Base-by-base conservation (phyloP, 2,797 vertebrate species). In the Cuculus canorus region DNA sequence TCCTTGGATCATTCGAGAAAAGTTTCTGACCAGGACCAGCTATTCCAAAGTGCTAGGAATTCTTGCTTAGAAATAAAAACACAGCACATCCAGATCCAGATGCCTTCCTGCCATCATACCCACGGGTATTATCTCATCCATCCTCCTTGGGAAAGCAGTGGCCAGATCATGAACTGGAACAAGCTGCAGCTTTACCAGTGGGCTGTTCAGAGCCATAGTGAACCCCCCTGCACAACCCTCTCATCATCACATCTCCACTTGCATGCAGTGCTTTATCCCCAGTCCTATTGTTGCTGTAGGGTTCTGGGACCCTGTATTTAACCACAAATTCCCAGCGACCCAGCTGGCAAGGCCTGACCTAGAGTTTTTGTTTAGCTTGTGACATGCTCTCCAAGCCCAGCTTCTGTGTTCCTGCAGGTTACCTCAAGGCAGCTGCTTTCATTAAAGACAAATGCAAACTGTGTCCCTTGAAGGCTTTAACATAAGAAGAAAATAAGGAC, bases 361-460 rank as follows among this genome's bases (percentile, higher is more conserved):
- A 59, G 21, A 43, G 70, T 33, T 84, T 77, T 80, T 56, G 2
- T 64, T 65, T 59, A 50, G 35, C 10, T 68, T 24, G 24, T 56
- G 71, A 71, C 41, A 25, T 65, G 53, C 10, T 68, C 64, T 80
- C 53, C 41, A 77, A 86, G 63, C 24, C 45, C 83, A 73, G 30
- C 14, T 81, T 47, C 84, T 66, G 43, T n/a, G 23, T 50, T 79
- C 72, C 59, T 79, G 45, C 75, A 48, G 71, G 79, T 70, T 92
- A 89, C 61, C 53, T 89, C 24, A 80, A 82, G 47, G 47, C 30
- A 80, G 48, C 60, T 90, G 53, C 61, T 95, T 77, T 92, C 88
- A 88, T 54, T 88, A 86, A 83, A 88, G 57, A 43, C 25, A 39
- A 71, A 95, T 93, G 92, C 68, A 93, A 94, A 95, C 50, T 61